phyloP scores from a whole-genome alignment of 2,113 vertebrate genomes.

The Parus major region DNA sequence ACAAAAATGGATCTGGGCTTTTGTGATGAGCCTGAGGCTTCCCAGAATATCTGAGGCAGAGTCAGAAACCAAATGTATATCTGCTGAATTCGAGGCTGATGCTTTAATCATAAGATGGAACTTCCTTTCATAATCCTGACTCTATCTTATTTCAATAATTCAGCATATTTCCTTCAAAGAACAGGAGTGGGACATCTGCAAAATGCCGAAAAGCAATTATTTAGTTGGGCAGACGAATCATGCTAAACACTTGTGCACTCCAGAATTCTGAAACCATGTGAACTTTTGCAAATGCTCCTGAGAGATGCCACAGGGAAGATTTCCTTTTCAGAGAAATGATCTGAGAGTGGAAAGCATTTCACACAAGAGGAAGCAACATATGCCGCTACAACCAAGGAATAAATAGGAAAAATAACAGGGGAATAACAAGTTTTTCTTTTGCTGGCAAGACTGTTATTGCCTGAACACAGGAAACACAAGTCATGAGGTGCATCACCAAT shows the following conservation, averaged over 20 bases:
- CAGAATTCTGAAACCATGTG: slow-evolving; percentile 50
- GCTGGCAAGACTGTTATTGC: background rate
- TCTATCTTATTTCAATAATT: slow-evolving; percentile 47
- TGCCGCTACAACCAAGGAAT: slow-evolving; percentile 36
- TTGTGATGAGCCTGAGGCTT: slow-evolving; percentile 17
- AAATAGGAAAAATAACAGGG: slow-evolving; percentile 52
- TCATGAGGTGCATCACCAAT: background rate
- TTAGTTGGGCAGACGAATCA: slow-evolving; percentile 40
- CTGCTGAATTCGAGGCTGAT: background rate
- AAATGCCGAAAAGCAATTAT: slow-evolving; percentile 28
- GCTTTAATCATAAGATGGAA: slow-evolving; percentile 20
- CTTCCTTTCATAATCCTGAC: slow-evolving; percentile 3
- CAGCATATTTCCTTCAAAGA: slow-evolving; percentile 22
- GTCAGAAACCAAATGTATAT: background rate
- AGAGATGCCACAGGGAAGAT: slow-evolving; percentile 63
- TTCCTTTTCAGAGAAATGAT: slow-evolving; percentile 46
- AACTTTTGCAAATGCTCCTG: slow-evolving; percentile 63
- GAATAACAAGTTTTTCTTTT: slow-evolving; percentile 47
- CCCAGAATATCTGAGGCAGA: background rate
- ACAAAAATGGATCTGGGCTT: background rate
- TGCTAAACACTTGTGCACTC: slow-evolving; percentile 10
- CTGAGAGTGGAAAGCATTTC: slow-evolving; percentile 60
- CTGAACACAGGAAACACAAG: background rate
- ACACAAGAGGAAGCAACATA: slow-evolving; percentile 64
- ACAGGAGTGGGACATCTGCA: slow-evolving; percentile 21